phyloP scores from a whole-genome alignment of 2,888 invertebrate species.

The Limnephilus rhombicus region DNA sequence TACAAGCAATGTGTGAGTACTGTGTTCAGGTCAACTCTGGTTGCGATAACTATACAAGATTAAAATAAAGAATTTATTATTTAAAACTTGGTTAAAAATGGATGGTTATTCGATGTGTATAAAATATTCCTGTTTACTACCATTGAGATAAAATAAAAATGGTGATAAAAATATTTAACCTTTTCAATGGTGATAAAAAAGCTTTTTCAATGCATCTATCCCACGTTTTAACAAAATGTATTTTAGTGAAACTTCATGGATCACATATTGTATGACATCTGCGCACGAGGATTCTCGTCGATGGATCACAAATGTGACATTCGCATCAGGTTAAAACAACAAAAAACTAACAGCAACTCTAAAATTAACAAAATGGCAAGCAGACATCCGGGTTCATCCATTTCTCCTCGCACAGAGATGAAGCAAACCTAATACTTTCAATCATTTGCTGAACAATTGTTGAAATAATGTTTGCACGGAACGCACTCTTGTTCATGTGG shows the following conservation, averaged over 20 bases:
- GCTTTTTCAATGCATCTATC: too few relatives aligned
- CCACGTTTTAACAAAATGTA: too few relatives aligned
- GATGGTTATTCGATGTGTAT: background rate
- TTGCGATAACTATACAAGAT: background rate
- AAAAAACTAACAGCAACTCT: background rate
- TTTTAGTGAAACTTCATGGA: too few relatives aligned
- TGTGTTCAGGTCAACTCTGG: too few relatives aligned
- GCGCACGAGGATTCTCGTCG: too few relatives aligned
- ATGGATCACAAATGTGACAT: too few relatives aligned
- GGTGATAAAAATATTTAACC: too few relatives aligned
- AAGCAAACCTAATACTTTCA: slow-evolving; percentile 43
- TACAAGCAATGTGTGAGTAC: too few relatives aligned
- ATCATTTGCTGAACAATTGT: slow-evolving; percentile 42
- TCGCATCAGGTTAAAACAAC: too few relatives aligned
- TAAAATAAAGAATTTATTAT: background rate
- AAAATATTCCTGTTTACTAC: background rate
- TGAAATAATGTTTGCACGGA: slow-evolving; percentile 54
- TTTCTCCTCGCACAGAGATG: slow-evolving; percentile 23
- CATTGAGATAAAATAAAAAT: background rate
- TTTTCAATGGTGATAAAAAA: too few relatives aligned
- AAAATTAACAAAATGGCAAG: slow-evolving; percentile 42
- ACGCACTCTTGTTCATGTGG: background rate
- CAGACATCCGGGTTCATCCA: slow-evolving; percentile 40
- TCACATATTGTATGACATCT: too few relatives aligned
- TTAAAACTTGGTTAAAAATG: background rate